Percentiles rank a stretch among this genome's conserved stretches.
These are phyloP conservation scores for Solea solea DNA, from an alignment of 2,113 vertebrate species.

Conservation along the genomic window DNA sequence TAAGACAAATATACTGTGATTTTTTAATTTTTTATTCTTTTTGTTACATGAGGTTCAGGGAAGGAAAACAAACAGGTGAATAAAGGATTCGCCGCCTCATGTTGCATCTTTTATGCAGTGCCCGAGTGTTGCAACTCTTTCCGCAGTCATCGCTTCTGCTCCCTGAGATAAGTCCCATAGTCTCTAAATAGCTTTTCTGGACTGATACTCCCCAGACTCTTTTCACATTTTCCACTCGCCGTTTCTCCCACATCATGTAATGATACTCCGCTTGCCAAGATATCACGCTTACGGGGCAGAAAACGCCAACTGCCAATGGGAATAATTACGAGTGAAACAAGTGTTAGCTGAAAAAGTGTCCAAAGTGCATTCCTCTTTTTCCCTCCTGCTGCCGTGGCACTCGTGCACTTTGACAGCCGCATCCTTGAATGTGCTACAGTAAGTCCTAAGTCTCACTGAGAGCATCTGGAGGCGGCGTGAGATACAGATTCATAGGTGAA, in stretches of 20 bases:
- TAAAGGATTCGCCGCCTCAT: slow-evolving; percentile 4
- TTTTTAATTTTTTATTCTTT: neutral
- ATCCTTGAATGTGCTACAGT: slow-evolving; percentile 18
- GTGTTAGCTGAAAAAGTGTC: neutral
- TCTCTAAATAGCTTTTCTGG: slow-evolving; percentile 20
- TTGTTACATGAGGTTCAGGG: neutral
- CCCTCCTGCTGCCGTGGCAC: neutral
- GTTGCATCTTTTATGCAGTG: slow-evolving; percentile 47
- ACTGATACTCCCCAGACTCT: neutral
- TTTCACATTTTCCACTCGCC: neutral
- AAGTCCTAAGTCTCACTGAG: slow-evolving; percentile 10
- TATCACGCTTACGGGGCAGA: neutral
- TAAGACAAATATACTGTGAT: neutral
- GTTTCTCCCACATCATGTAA: slow-evolving; percentile 14
- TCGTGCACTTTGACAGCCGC: neutral
- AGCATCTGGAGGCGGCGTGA: slow-evolving; percentile 14
- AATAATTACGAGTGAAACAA: neutral
- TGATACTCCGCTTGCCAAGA: neutral
- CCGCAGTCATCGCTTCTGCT: too few relatives aligned
- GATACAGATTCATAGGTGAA: slow-evolving; percentile 54
- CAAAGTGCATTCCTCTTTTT: neutral
- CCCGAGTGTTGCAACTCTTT: slow-evolving; percentile 27
- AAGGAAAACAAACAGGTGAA: slow-evolving; percentile 16
- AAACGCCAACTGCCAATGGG: neutral
- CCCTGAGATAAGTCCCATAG: too few relatives aligned